A percentile compares a stretch with the other conserved stretches of the same genome.
phyloP scores from a whole-genome alignment of 1,140 invertebrate genomes.

The Hycleus phaleratus region DNA sequence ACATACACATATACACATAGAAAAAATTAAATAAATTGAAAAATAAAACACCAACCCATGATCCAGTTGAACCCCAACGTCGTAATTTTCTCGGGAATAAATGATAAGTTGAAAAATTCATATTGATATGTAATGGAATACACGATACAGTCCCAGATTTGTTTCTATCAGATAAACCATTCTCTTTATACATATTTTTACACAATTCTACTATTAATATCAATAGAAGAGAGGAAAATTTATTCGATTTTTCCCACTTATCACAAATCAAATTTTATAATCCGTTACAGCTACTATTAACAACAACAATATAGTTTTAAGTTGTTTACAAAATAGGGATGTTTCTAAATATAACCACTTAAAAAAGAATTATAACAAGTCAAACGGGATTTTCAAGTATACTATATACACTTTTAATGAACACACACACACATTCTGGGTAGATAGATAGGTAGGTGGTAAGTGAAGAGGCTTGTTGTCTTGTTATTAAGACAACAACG shows the following conservation, averaged over 20 bases:
- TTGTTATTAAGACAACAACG: no score
- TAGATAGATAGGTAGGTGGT: constrained; percentile 6
- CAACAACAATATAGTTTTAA: no score
- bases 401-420: constrained; percentile 19
- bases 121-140: constrained; percentile 42
- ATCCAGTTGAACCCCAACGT: constrained; percentile 61
- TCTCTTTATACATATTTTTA: no score
- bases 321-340: constrained; percentile 15
- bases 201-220: no score
- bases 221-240: no score
- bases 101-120: constrained; percentile 41
- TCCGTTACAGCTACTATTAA: no score
- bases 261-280: no score
- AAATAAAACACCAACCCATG: constrained; percentile 52
- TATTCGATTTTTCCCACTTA: no score
- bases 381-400: constrained; percentile 37
- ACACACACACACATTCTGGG: constrained; percentile 1
- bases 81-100: constrained; percentile 53
- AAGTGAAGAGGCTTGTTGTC: no score
- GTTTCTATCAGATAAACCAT: constrained; percentile 9
- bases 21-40: not conserved
- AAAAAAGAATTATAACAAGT: constrained; percentile 32
- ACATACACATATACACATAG: no score
- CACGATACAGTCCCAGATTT: constrained; percentile 42
- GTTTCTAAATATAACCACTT: constrained; percentile 28